Percentiles rank a stretch among this genome's conserved stretches.
These are phyloP conservation scores for Scaptomyza tumidula DNA, from an alignment of 2,888 invertebrate species.

Conservation along the genomic window DNA sequence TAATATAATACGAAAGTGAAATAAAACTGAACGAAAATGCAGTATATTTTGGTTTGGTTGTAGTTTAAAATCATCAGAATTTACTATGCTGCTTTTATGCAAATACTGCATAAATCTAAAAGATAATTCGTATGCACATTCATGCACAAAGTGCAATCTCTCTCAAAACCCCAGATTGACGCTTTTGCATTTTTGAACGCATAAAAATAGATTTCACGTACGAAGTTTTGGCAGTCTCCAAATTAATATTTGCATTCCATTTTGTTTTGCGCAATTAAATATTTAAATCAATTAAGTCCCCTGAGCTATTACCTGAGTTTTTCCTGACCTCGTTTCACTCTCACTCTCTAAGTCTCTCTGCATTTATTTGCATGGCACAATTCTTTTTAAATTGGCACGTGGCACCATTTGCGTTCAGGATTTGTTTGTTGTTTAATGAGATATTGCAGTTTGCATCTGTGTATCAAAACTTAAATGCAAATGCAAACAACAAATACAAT, in stretches of 20 bases:
- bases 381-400: conserved; percentile 26
- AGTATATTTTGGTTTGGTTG: neutral
- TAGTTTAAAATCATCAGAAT: neutral
- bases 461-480: conserved; percentile 55
- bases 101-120: neutral
- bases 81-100: neutral
- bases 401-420: conserved; percentile 20
- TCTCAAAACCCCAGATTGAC: neutral
- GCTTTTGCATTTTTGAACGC: neutral
- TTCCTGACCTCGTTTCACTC: conserved; percentile 4
- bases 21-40: neutral
- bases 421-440: conserved; percentile 39
- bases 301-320: conserved; percentile 21
- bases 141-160: neutral
- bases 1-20: no score
- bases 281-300: conserved; percentile 74
- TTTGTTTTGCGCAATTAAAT: conserved; percentile 68
- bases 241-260: conserved; percentile 59
- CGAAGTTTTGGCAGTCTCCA: conserved; percentile 22
- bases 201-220: conserved; percentile 57
- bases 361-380: conserved; percentile 28
- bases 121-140: neutral
- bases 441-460: conserved; percentile 44
- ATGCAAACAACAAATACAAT: conserved; percentile 25
- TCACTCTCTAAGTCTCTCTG: conserved; percentile 19